Conservation (phyloP, 2,113 vertebrate species). For the Eupsittula cactorum region DNA sequence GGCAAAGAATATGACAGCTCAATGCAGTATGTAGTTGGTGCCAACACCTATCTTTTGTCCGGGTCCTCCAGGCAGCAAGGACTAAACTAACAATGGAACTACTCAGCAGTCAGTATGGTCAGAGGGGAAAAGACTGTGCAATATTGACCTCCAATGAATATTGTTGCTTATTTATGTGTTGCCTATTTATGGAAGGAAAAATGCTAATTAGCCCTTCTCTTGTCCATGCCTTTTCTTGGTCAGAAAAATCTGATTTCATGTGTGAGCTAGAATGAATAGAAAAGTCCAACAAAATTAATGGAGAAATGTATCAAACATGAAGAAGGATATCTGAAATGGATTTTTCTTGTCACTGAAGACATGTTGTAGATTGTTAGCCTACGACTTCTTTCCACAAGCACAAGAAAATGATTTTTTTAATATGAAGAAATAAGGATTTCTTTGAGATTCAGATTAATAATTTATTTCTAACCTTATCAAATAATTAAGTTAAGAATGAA, state of each 20-base stretch:
- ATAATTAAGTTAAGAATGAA: constrained; percentile 72
- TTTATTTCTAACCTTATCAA: constrained; percentile 76
- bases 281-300: not conserved
- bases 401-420: constrained; percentile 22
- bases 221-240: not conserved
- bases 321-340: not conserved
- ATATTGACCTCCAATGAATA: not conserved
- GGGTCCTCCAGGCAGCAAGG: accelerated
- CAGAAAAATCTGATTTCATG: not conserved
- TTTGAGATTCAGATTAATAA: constrained; percentile 65
- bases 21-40: accelerated
- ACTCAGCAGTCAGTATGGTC: not conserved
- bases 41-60: accelerated
- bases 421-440: constrained; percentile 57
- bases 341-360: not conserved
- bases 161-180: accelerated
- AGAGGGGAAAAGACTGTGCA: not conserved
- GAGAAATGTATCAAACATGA: not conserved
- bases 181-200: not conserved
- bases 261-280: not conserved
- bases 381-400: not conserved
- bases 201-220: not conserved
- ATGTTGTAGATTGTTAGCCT: not conserved
- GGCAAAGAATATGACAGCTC: not conserved
- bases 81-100: not conserved